Conservation (phyloP, 1,140 invertebrate species). For the Orius insidiosus region DNA sequence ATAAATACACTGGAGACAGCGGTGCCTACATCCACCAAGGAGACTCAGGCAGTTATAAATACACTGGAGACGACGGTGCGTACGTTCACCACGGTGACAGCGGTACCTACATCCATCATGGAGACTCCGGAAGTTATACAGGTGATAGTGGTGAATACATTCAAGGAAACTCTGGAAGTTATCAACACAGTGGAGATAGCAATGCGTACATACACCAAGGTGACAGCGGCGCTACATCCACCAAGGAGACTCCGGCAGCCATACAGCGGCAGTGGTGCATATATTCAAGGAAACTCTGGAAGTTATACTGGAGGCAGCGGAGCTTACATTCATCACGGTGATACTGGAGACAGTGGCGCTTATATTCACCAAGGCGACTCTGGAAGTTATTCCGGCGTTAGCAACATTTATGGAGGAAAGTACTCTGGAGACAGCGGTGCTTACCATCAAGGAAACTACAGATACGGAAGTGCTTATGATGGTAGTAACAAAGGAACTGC, state of each 20-base stretch:
- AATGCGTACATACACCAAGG: slow-evolving; percentile 1
- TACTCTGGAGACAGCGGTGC: slow-evolving; percentile 9
- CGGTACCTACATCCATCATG: slow-evolving; percentile 8
- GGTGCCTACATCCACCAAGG: slow-evolving; percentile 7
- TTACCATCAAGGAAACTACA: neutral
- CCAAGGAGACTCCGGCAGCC: slow-evolving; percentile 5
- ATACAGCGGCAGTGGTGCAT: slow-evolving; percentile 10
- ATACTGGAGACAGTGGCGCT: slow-evolving; percentile 5
- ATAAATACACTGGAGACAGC: slow-evolving; percentile 8
- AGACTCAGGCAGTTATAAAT: neutral
- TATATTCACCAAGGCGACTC: slow-evolving; percentile 2
- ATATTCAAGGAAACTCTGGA: slow-evolving; percentile 6
- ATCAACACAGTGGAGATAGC: slow-evolving; percentile 9
- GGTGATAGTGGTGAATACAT: slow-evolving; percentile 11
- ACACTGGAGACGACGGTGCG: slow-evolving; percentile 3
- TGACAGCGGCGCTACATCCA: slow-evolving; percentile 1
- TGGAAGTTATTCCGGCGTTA: slow-evolving; percentile 3
- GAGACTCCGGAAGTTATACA: slow-evolving; percentile 5
- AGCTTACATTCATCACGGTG: neutral
- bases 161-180: slow-evolving; percentile 8
- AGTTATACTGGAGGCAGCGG: neutral
- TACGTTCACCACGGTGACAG: slow-evolving; percentile 6
- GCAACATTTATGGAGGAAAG: slow-evolving; percentile 1
- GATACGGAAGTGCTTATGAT: slow-evolving; percentile 1
- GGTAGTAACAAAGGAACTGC: slow-evolving; percentile 13